phyloP scores from a whole-genome alignment of 2,888 invertebrate genomes.

The Plusia festucae region DNA sequence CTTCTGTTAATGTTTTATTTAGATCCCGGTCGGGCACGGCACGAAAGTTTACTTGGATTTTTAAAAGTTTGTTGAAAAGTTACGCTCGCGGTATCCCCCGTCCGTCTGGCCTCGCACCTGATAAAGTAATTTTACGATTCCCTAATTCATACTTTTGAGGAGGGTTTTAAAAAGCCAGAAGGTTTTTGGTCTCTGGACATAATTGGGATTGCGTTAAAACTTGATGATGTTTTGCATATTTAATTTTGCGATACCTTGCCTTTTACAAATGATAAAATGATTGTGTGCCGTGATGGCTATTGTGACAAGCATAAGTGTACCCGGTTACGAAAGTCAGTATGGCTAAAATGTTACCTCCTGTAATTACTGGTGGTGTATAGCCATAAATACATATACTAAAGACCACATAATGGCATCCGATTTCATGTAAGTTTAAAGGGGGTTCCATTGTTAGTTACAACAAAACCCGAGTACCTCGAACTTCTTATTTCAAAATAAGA shows the following conservation, averaged over 20 bases:
- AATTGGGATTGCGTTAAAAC: slow-evolving; percentile 79
- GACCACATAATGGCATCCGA: slow-evolving; percentile 73
- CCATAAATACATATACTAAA: slow-evolving; percentile 59
- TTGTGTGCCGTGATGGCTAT: slow-evolving; percentile 45
- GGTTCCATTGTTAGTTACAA: slow-evolving; percentile 78
- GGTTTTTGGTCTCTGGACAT: slow-evolving; percentile 73
- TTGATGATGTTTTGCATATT: slow-evolving; percentile 75
- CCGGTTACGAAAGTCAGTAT: slow-evolving; percentile 29
- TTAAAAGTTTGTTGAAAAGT: slow-evolving; percentile 86
- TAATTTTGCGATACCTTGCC: slow-evolving; percentile 61
- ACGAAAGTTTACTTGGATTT: slow-evolving; percentile 86
- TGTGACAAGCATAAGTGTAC: slow-evolving; percentile 53
- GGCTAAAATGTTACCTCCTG: slow-evolving; percentile 32
- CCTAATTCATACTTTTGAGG: slow-evolving; percentile 86
- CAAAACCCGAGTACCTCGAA: slow-evolving; percentile 82
- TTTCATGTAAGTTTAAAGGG: slow-evolving; percentile 74
- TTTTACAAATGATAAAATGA: slow-evolving; percentile 29
- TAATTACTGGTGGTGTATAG: slow-evolving; percentile 58
- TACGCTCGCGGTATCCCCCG: slow-evolving; percentile 75
- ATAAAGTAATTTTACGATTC: slow-evolving; percentile 87
- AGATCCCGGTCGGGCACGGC: slow-evolving; percentile 68
- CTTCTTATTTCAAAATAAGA: slow-evolving; percentile 88
- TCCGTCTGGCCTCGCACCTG: slow-evolving; percentile 81
- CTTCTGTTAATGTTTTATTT: slow-evolving; percentile 84
- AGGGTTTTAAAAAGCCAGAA: slow-evolving; percentile 84